Evolutionary conservation across 2,888 invertebrate species (phyloP), one percentile per base, ranked within the genome.

Genomic region (Pyrocoelia pectoralis): DNA sequence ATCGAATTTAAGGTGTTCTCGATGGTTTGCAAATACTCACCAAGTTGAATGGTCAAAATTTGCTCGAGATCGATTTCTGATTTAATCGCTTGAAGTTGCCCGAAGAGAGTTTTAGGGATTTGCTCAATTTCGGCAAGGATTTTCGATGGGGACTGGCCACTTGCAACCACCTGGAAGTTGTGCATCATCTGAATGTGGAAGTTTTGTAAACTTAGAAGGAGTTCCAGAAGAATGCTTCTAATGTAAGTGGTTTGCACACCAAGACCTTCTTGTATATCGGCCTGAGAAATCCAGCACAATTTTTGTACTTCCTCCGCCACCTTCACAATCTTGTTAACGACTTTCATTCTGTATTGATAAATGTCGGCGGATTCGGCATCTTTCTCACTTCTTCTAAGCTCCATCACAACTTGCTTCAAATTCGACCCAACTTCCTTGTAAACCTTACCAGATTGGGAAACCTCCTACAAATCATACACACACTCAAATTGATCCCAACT

Each of bases 1-100:
- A 63, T 17, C 18, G 57, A 33, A 13, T 54, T 49, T 9, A 63
- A 13, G 19, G 57, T 17, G 15, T 63, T 63, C 40, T 63, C 54
- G 33, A 63, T 50, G 13, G 63, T 54, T 53, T 63, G 50, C 13
- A 28, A n/a, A 10, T 49, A 57, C 18, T 63, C 54, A 17, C 63
- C 63, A 33, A 63, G 38, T 58, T 63, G 63, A 19, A 63, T 54
- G 15, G 49, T 28, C 19, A 63, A 8, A 9, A 52, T 50, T 55
- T 53, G 46, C 33, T 52, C 53, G 12, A 53, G 17, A 13, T 61
- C 24, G 8, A 6, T 19, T 33, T 43, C 15, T 40, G 41, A 43
- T 8, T 43, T 15, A 15, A 15, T 12, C 33, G n/a, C n/a, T 33
- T 33, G 33, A 8, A n/a, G 10, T 33, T 33, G 33, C 2, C 29